Evolutionary conservation across 2,113 vertebrate genomes (phyloP).

Genomic region (Colinus virginianus): DNA sequence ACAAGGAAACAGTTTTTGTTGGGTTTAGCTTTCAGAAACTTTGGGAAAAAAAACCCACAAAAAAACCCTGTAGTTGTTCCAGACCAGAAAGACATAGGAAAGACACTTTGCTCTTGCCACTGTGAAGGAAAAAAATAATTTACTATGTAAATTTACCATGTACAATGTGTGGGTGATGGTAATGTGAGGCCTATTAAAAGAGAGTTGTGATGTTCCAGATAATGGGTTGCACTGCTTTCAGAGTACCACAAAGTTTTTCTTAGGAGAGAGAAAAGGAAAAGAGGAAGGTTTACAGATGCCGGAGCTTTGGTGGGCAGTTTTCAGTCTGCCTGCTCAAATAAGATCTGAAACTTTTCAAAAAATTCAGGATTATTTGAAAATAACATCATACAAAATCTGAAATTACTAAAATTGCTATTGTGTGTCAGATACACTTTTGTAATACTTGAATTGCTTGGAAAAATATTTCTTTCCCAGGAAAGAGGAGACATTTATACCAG

Average conservation of each 20-base stretch:
- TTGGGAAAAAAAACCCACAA: background rate
- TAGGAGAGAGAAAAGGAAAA: background rate
- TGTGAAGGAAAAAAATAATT: background rate
- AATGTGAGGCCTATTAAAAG: background rate
- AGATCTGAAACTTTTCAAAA: conserved; percentile 58
- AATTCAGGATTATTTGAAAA: conserved; percentile 28
- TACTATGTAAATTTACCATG: background rate
- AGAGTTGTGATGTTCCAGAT: conserved; percentile 8
- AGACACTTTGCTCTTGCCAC: background rate
- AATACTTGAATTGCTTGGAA: background rate
- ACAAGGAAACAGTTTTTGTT: background rate
- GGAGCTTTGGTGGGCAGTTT: background rate
- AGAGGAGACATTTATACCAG: background rate
- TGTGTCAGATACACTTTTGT: background rate
- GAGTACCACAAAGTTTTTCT: background rate
- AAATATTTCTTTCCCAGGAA: conserved; percentile 35
- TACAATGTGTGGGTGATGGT: background rate
- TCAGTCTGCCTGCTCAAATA: conserved; percentile 59
- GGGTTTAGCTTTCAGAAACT: background rate
- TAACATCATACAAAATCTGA: conserved; percentile 50
- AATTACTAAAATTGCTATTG: conserved; percentile 10
- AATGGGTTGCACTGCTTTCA: background rate
- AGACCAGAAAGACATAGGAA: background rate
- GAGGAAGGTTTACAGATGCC: background rate
- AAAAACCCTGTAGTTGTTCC: background rate